Percentiles rank a stretch among this genome's conserved stretches.
Evolutionary conservation across 2,797 vertebrate species (phyloP).

Genomic region (Micrastur ruficollis): DNA sequence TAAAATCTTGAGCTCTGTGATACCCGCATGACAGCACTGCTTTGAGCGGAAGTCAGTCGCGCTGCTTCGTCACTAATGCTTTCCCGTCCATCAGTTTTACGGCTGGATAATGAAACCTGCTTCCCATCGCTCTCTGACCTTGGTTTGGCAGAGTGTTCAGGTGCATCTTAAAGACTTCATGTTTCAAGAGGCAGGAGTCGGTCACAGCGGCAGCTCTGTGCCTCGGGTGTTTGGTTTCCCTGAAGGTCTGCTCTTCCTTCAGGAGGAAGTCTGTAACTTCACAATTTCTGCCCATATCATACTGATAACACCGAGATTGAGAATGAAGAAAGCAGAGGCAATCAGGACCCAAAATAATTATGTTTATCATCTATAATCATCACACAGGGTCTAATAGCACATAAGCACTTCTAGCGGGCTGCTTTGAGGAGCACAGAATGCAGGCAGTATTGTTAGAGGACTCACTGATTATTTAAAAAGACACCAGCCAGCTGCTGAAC

Average conservation of each 20-base stretch:
- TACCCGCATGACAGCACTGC: background rate
- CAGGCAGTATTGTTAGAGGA: background rate
- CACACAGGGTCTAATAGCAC: background rate
- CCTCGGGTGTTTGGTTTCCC: rapidly evolving
- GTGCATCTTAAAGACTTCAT: background rate
- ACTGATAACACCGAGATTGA: background rate
- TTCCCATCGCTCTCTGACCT: background rate
- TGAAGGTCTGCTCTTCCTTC: background rate
- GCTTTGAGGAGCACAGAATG: background rate
- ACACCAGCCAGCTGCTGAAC: background rate
- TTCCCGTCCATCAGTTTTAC: background rate
- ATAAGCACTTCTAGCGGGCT: background rate
- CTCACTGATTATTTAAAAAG: background rate
- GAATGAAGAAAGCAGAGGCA: background rate
- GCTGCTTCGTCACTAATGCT: background rate
- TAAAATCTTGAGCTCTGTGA: background rate
- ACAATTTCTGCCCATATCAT: background rate
- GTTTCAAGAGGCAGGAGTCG: background rate
- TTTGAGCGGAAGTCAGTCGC: background rate
- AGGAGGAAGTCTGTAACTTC: background rate
- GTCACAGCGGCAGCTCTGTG: background rate
- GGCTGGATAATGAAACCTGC: background rate
- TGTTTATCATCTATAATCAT: slow-evolving; percentile 21
- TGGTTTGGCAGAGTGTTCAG: background rate
- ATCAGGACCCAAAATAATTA: slow-evolving; percentile 15